Evolutionary conservation across 1,140 invertebrate genomes (phyloP), one percentile per base, ranked within the genome.

Genomic region (Hylaeus volcanicus): DNA sequence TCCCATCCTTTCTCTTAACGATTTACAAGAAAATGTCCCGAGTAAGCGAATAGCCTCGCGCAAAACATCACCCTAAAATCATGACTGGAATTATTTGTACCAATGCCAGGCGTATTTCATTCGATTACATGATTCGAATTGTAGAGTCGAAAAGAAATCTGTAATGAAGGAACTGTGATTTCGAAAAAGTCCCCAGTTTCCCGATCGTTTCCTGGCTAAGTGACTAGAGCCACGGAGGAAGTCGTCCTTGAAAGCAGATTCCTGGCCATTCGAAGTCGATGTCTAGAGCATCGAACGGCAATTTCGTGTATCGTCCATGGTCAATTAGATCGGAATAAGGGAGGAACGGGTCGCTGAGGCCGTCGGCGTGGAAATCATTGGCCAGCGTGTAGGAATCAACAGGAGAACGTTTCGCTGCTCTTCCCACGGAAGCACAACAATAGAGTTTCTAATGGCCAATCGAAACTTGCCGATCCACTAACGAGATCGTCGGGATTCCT

Each of bases 251-350:
- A 41, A 64, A 75, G 37, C 9, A 68, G 48, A 68, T 80, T 68
- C 55, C 79, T 61, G 48, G 41, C 53, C 51, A 26, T 72, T 61
- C 37, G 14, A 5, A n/a, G 43, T 12, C 39, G 63, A 43, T 26
- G 26, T 26, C 43, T 45, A 41, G 41, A 74, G n/a, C 41, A 39
- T 56, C 37, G 68, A 48, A 41, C 43, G 74, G 45, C 69, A 82
- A 82, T 79, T 79, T 70, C 68, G 56, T 74, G 70, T 74, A 73
- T 83, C 77, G 64, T 79, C 63, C 71, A 80, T 63, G 73, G 79
- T 72, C 82, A 72, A 81, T 84, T 81, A 84, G 69, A 70, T 61
- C 68, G 69, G 63, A 77, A 84, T 81, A 81, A 81, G 79, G 63
- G 60, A 68, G 79, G 43, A 70, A 74, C 69, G 77, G 53, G 69